Base-by-base conservation (phyloP, 2,113 vertebrate genomes). In the Butorides virescens region DNA sequence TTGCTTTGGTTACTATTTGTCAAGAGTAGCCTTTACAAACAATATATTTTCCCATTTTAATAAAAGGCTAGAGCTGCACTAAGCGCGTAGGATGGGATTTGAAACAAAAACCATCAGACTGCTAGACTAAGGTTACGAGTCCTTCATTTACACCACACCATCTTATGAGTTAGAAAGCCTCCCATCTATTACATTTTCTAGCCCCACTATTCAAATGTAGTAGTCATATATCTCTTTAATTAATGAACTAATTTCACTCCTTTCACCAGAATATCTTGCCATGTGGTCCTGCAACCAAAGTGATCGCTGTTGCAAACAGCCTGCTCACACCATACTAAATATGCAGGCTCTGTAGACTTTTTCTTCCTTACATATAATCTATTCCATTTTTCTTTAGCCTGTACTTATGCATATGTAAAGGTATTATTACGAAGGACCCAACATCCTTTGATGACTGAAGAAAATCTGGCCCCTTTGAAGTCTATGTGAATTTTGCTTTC, bases 41-140 rank as follows among this genome's bases (percentile, higher is more conserved):
- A 95, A 96, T 98, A 98, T 97, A 97, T 98, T 98, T 98, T 97
- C 86, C 94, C 65, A 97, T 96, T 98, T 98, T 98, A 98, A 98
- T 98, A 98, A 98, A 97, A 98, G 58, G n/a, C 50, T 96, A 61
- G 88, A 95, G 86, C 90, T 95, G 42, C 93, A 90, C 77, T 94
- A 88, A 93, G 95, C 86, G 73, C 63, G 23, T 94, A 70, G 82
- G 88, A 77, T 94, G 73, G 84, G 66, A 79, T 66, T 71, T 93
- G 92, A 97, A 95, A 95, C 62, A 96, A 62, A 77, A 93, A 34
- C 58, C 50, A 96, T 88, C 68, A 91, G 66, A 83, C 59, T 80
- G 47, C 71, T 47, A 62, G 86, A 82, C 53, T 55, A 92, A 86
- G 84, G 73, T 87, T 94, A 93, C 92, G 82, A 93, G 17, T 75